Evolutionary conservation across 92 coral and sea anemone species (phyloP).

Genomic region (Chrysogorgia sp.): DNA sequence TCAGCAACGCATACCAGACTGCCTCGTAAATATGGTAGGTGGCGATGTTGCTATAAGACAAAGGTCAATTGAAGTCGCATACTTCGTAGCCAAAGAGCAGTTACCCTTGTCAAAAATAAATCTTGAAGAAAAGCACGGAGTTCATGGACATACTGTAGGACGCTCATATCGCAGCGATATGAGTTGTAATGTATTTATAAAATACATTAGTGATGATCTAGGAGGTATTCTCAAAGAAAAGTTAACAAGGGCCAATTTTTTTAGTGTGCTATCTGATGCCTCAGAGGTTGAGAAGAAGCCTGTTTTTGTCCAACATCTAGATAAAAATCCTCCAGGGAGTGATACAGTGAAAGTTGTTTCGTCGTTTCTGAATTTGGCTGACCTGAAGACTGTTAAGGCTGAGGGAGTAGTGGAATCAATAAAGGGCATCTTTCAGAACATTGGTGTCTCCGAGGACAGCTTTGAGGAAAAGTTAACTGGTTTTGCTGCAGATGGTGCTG

Average conservation of each 20-base stretch:
- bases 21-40: too few species aligned
- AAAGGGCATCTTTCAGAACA: slow-evolving; percentile 60
- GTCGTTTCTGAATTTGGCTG: slow-evolving; percentile 58
- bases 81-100: too few species aligned
- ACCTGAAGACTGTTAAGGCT: slow-evolving; percentile 66
- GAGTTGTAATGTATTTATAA: slow-evolving; percentile 65
- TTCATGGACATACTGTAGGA: too few species aligned
- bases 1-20: too few species aligned
- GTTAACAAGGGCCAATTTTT: slow-evolving; percentile 63
- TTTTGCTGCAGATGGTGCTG: slow-evolving; percentile 74
- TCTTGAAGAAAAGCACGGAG: too few species aligned
- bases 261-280: slow-evolving; percentile 74
- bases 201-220: slow-evolving; percentile 59
- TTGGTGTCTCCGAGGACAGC: slow-evolving; percentile 59
- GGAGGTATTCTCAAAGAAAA: slow-evolving; percentile 49
- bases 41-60: too few species aligned
- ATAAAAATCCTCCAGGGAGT: slow-evolving; percentile 65
- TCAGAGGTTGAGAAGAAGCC: slow-evolving; percentile 74
- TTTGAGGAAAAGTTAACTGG: slow-evolving; percentile 73
- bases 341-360: slow-evolving; percentile 69
- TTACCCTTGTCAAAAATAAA: too few species aligned
- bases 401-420: slow-evolving; percentile 66
- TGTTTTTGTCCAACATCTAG: slow-evolving; percentile 72
- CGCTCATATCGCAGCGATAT: too few species aligned
- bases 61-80: too few species aligned